Conservation (phyloP, 2,888 invertebrate species). For the Philonicus albiceps region DNA sequence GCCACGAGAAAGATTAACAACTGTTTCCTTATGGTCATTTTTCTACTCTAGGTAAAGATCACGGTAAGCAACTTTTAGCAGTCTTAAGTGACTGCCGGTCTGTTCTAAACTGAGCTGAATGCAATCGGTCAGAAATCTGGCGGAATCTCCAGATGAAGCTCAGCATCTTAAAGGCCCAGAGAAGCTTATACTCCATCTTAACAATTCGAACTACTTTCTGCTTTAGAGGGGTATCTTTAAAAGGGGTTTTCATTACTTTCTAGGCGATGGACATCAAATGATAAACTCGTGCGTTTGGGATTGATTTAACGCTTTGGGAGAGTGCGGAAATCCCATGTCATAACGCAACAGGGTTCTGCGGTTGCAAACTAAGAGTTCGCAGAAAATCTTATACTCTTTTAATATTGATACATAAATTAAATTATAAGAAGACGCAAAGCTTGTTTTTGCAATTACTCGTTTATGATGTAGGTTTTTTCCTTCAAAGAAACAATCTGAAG, state of each 20-base stretch:
- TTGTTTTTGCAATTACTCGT: too few species aligned
- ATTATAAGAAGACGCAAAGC: too few species aligned
- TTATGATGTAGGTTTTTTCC: too few species aligned
- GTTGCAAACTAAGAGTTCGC: not conserved
- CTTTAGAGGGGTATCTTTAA: not conserved
- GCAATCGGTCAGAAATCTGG: not conserved
- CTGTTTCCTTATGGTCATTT: not conserved
- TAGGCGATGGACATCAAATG: not conserved
- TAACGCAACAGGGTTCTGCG: not conserved
- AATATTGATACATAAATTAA: not conserved
- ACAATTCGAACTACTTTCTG: not conserved
- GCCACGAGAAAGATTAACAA: not conserved
- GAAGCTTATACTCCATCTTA: not conserved
- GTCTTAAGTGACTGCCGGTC: not conserved
- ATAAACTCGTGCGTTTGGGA: not conserved
- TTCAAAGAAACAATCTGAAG: too few species aligned
- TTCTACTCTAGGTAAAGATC: not conserved
- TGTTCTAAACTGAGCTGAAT: slow-evolving; percentile 25
- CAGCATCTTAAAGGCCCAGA: not conserved
- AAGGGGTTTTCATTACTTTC: not conserved
- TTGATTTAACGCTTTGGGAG: not conserved
- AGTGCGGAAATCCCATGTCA: not conserved
- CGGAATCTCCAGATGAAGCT: not conserved
- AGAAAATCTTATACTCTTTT: not conserved
- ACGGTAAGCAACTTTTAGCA: not conserved